Evolutionary conservation across 2,888 invertebrate genomes (phyloP).

Genomic region (Lacanobia oleracea): DNA sequence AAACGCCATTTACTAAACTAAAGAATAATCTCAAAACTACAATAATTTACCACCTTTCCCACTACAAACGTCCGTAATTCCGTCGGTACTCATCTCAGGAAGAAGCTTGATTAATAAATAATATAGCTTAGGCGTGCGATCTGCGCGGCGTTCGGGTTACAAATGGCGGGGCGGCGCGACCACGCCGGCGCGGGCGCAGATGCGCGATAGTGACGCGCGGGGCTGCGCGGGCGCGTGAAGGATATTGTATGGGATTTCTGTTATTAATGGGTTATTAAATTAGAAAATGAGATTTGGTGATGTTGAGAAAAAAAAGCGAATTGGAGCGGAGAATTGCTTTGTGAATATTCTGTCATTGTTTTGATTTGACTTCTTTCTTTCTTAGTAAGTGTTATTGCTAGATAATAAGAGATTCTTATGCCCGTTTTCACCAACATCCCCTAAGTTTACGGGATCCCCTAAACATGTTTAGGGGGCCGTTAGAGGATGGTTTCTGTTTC

Average conservation of each 20-base stretch:
- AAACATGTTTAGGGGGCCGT: no score
- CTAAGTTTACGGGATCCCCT: no score
- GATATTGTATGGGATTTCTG: conserved; percentile 45
- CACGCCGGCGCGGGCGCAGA: conserved; percentile 65
- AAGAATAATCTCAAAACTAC: conserved; percentile 8
- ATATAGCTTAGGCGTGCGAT: conserved; percentile 61
- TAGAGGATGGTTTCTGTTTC: no score
- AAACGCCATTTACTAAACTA: not conserved
- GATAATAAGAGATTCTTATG: no score
- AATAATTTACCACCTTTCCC: conserved; percentile 19
- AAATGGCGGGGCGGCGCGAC: conserved; percentile 73
- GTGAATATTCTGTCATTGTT: not conserved
- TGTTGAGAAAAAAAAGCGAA: not conserved
- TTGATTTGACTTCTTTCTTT: not conserved
- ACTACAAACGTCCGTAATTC: conserved; percentile 16
- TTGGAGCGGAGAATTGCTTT: not conserved
- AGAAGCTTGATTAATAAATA: conserved; percentile 66
- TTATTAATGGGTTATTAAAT: conserved; percentile 61
- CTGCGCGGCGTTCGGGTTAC: conserved; percentile 67
- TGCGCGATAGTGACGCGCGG: conserved; percentile 68
- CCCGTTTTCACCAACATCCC: no score
- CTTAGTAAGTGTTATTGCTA: no score
- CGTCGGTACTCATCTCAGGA: conserved; percentile 40
- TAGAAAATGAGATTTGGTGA: conserved; percentile 37
- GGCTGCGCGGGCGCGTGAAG: conserved; percentile 20